Base-by-base conservation (phyloP, 2,888 invertebrate species). In the Oscheius sp. region DNA sequence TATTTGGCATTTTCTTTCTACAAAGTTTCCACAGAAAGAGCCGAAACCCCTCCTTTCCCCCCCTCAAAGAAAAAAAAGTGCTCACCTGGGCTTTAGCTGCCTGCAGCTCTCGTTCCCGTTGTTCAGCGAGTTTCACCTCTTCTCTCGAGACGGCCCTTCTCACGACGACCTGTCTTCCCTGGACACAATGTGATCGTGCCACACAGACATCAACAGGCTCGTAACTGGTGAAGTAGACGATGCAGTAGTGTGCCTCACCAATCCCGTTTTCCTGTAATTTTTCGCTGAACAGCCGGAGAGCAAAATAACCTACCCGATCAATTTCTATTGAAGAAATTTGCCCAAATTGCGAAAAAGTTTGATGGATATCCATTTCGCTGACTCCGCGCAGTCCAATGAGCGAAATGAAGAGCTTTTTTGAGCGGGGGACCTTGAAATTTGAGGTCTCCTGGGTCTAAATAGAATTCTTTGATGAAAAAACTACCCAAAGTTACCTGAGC, bases 51-150 rank as follows among this genome's bases (percentile, higher is more conserved):
- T 21, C 21, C 21, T 21, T 21, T 21, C 0, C 21, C 21, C 21
- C 21, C 21, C 21, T 21, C 21, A 33, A 33, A 51, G 3, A 33
- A 29, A 33, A 13, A 9, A 2, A 47, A 47, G 4, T 2, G 32
- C 21, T 37, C 2, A 53, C 74, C 42, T 68, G 68, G 1, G 35
- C 68, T 55, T 55, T 68, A n/a, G 68, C 68, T 7, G 68, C 68
- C 53, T 66, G 60, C 10, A 51, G 51, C 55, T 79, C 79, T 59
- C 73, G 70, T 47, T 58, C 21, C 13, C 75, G 68, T 9, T 78
- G 79, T 13, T 81, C 79, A 1, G 81, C 79, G 4, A 77, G 66
- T 70, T 79, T 79, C 3, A 81, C 74, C 5, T 74, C 63, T 58
- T 81, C 81, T 65, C 74, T 68, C 7, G 74, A 51, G 4, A 79